Conservation (phyloP, 2,888 invertebrate genomes). For the Leptothorax acervorum region DNA sequence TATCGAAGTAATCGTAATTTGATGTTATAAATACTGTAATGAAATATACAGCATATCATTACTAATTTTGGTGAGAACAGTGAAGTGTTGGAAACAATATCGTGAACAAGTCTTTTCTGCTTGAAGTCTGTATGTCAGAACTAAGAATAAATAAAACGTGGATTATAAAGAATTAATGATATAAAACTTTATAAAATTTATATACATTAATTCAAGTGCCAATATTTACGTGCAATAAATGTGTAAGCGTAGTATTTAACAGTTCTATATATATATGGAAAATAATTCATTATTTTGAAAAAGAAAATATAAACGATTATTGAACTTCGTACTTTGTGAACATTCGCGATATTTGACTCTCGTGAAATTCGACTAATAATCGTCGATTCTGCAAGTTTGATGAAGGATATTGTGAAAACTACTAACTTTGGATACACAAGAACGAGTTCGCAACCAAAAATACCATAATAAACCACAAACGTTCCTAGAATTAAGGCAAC, state of each 20-base stretch:
- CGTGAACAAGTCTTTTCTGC: not conserved
- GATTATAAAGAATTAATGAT: not conserved
- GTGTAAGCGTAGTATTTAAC: not conserved
- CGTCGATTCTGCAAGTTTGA: not conserved
- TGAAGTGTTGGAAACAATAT: not conserved
- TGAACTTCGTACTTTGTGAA: not conserved
- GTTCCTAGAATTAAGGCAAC: not conserved
- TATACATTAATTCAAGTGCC: not conserved
- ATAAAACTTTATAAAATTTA: not conserved
- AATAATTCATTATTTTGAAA: not conserved
- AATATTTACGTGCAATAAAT: not conserved
- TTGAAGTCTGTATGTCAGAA: not conserved
- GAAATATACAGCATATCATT: not conserved
- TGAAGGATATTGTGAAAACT: not conserved
- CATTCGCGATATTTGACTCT: constrained; percentile 4
- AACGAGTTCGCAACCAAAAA: not conserved
- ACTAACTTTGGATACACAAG: not conserved
- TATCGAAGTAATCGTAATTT: not conserved
- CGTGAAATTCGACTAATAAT: not conserved
- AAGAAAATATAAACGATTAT: not conserved
- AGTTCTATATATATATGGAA: not conserved
- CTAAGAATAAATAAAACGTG: not conserved
- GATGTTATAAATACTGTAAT: not conserved
- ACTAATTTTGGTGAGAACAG: not conserved
- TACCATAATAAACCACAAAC: not conserved